phyloP scores from a whole-genome alignment of 1,140 invertebrate genomes.

The Drosophila trapezifrons region DNA sequence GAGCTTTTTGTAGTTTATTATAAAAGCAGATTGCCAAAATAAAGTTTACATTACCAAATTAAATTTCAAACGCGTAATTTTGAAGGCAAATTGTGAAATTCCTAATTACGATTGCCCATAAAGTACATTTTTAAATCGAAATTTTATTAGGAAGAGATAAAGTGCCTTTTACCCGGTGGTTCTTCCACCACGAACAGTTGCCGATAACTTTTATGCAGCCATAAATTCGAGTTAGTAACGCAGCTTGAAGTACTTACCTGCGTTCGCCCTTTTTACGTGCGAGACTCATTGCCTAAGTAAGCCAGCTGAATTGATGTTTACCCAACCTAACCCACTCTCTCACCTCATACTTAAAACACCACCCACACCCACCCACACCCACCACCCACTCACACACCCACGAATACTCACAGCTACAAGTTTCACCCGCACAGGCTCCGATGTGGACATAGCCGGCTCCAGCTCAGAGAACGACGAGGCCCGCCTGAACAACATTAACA shows the following conservation, averaged over 20 bases:
- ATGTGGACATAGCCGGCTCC: constrained; percentile 88
- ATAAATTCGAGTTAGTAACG: constrained; percentile 10
- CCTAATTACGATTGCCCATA: constrained; percentile 5
- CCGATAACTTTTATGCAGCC: constrained; percentile 14
- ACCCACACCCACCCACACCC: constrained; percentile 19
- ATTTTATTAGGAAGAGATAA: constrained; percentile 11
- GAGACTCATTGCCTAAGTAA: neutral
- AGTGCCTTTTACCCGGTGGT: neutral
- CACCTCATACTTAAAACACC: constrained; percentile 9
- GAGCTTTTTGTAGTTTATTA: neutral
- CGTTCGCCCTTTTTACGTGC: neutral
- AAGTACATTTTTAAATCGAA: constrained; percentile 2
- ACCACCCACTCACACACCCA: constrained; percentile 25
- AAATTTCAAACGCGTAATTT: neutral
- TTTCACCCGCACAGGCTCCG: constrained; percentile 87
- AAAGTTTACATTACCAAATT: neutral
- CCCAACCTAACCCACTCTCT: constrained; percentile 26
- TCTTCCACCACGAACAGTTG: neutral
- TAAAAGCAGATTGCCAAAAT: neutral
- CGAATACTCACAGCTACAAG: constrained; percentile 68
- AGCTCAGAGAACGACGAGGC: constrained; percentile 90
- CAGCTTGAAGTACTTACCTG: neutral
- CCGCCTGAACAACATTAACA: constrained; percentile 85
- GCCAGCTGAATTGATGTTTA: neutral
- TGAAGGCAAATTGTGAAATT: constrained; percentile 11